Evolutionary conservation across 2,888 invertebrate species (phyloP).

Genomic region (Drosophila austrosaltans): DNA sequence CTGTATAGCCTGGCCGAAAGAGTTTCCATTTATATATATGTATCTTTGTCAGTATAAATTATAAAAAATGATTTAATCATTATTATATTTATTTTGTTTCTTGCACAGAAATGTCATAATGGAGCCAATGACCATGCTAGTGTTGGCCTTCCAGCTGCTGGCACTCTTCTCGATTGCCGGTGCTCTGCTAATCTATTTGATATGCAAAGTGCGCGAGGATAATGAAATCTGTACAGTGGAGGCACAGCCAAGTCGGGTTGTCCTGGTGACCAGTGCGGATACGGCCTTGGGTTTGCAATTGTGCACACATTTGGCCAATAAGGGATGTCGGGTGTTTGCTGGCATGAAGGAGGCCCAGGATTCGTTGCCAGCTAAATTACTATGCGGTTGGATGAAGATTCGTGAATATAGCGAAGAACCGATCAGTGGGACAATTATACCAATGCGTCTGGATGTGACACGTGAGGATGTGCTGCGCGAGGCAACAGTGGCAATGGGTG

Average conservation of each 20-base stretch:
- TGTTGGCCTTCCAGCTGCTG: constrained; percentile 91
- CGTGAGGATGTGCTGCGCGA: constrained; percentile 91
- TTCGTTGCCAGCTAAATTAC: constrained; percentile 86
- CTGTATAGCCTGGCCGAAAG: too few species aligned
- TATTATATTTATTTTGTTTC: not conserved
- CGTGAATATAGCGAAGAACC: constrained; percentile 84
- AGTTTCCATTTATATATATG: too few species aligned
- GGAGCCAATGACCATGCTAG: constrained; percentile 92
- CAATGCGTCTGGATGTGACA: constrained; percentile 90
- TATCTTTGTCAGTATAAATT: too few species aligned
- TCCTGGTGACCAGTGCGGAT: constrained; percentile 91
- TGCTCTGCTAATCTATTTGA: constrained; percentile 90
- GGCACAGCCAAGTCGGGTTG: constrained; percentile 86
- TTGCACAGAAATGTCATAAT: constrained; percentile 84
- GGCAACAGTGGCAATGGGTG: constrained; percentile 90
- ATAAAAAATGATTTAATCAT: too few species aligned
- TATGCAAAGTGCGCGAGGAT: constrained; percentile 89
- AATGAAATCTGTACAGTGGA: constrained; percentile 82
- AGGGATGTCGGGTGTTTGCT: constrained; percentile 91
- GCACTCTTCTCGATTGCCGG: constrained; percentile 93
- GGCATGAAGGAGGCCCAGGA: constrained; percentile 86
- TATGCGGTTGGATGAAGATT: constrained; percentile 86
- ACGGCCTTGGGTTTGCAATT: constrained; percentile 91
- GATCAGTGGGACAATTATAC: constrained; percentile 86
- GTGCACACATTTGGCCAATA: constrained; percentile 88